phyloP scores from a whole-genome alignment of 2,797 vertebrate genomes.

The Girardinus metallicus region DNA sequence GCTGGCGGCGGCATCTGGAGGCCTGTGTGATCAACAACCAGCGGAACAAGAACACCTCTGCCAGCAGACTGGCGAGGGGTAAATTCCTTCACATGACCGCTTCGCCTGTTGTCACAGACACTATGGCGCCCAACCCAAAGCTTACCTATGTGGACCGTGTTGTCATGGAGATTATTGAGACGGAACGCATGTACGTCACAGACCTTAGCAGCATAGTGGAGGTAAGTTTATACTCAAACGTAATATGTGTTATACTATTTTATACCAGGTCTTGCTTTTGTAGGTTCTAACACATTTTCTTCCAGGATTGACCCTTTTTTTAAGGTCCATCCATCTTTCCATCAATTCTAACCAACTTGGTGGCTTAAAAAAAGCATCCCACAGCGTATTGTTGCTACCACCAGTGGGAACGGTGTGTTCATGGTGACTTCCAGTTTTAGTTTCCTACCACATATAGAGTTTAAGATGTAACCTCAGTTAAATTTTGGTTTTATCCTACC shows the following conservation, averaged over 20 bases:
- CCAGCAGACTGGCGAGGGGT: conserved; percentile 46
- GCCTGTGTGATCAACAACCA: conserved; percentile 39
- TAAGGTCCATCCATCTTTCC: neutral
- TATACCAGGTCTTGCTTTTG: neutral
- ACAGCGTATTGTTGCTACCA: neutral
- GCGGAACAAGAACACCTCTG: conserved; percentile 75
- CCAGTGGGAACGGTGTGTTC: neutral
- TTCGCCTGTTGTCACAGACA: conserved; percentile 78
- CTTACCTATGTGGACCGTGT: conserved; percentile 93
- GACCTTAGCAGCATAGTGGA: conserved; percentile 95
- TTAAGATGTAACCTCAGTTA: neutral
- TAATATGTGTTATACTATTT: neutral
- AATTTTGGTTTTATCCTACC: neutral
- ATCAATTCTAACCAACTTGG: neutral
- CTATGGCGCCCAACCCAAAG: conserved; percentile 81
- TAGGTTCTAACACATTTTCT: neutral
- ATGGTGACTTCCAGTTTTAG: neutral
- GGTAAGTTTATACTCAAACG: conserved; percentile 76
- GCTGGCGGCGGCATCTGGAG: conserved; percentile 50
- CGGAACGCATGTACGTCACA: conserved; percentile 92
- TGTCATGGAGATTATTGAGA: conserved; percentile 96
- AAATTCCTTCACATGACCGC: conserved; percentile 53
- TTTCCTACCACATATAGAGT: neutral
- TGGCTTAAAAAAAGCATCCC: neutral
- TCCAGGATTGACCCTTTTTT: neutral